Base-by-base conservation (phyloP, 2,888 invertebrate species). In the Acrocyrtus sp. region DNA sequence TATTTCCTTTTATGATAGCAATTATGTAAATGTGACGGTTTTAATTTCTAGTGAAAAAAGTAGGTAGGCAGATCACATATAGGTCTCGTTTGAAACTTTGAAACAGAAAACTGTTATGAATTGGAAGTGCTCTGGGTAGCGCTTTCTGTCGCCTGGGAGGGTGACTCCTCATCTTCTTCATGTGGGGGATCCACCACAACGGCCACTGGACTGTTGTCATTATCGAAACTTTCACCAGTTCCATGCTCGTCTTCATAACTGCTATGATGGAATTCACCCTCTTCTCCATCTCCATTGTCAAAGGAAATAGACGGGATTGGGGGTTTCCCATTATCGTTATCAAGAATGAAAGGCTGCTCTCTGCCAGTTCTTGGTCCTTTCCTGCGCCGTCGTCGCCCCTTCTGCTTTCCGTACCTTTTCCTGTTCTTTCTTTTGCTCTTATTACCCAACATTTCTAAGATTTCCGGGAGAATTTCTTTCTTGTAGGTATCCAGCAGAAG, bases 391-490 rank as follows among this genome's bases (percentile, higher is more conserved):
- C 66, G 24, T 51, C 24, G 54, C 56, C 43, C 53, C 29, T 27
- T 68, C 19, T 48, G 54, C n/a, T 24, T 63, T 19, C 56, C 56
- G 29, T 54, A 19, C n/a, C n/a, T n/a, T n/a, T n/a, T n/a, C n/a
- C n/a, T n/a, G n/a, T n/a, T n/a, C n/a, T n/a, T n/a, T n/a, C n/a
- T n/a, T 17, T 34, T 22, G 17, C 48, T 62, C 70, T 48, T 56
- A 53, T 21, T 26, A 12, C 27, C 27, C 47, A 67, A 22, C 62
- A 48, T 29, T 39, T 63, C 39, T 10, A 58, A 17, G 4, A 69
- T 47, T 34, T 69, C 68, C 12, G 68, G 68, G 19, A 69, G 22
- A 47, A 69, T 51, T n/a, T 63, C 58, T 22, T 60, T 72, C 27
- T 63, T 63, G 47, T 63, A 72, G 2, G 51, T 57, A 17, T 72